These are phyloP conservation scores for Aviceda subcristata DNA, from an alignment of 2,113 vertebrate genomes.

Conservation along the genomic window DNA sequence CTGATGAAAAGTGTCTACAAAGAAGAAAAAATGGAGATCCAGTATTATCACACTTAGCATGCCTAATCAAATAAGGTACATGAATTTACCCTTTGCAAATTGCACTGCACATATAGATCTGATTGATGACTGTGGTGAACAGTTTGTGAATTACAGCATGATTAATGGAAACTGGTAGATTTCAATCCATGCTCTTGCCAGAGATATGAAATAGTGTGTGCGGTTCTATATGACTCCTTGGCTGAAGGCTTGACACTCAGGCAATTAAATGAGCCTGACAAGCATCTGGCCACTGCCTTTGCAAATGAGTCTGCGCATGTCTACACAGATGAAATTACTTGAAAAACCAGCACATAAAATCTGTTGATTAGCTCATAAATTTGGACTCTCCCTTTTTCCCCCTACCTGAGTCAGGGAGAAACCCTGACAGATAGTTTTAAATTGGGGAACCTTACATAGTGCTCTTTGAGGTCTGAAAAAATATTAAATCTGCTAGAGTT, in stretches of 20 bases:
- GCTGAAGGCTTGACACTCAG: neutral
- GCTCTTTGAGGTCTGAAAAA: neutral
- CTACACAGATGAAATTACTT: neutral
- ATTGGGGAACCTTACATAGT: neutral
- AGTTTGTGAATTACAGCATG: neutral
- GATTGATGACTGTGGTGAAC: neutral
- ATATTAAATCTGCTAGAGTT: neutral
- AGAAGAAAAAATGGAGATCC: neutral
- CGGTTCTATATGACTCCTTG: neutral
- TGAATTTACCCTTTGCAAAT: neutral
- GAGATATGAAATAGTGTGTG: neutral
- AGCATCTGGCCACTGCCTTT: neutral
- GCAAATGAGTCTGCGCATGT: neutral
- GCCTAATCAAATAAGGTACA: neutral
- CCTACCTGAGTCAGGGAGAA: neutral
- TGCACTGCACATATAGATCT: neutral
- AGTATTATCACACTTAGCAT: neutral
- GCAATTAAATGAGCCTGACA: constrained; percentile 7
- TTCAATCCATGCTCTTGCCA: constrained; percentile 24
- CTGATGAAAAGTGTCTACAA: neutral
- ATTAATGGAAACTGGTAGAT: constrained; percentile 35
- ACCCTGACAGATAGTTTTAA: neutral
- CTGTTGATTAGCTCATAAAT: neutral
- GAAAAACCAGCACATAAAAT: neutral
- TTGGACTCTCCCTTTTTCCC: neutral